Evolutionary conservation across 2,113 vertebrate species (phyloP).

Genomic region (Hassar affinis): DNA sequence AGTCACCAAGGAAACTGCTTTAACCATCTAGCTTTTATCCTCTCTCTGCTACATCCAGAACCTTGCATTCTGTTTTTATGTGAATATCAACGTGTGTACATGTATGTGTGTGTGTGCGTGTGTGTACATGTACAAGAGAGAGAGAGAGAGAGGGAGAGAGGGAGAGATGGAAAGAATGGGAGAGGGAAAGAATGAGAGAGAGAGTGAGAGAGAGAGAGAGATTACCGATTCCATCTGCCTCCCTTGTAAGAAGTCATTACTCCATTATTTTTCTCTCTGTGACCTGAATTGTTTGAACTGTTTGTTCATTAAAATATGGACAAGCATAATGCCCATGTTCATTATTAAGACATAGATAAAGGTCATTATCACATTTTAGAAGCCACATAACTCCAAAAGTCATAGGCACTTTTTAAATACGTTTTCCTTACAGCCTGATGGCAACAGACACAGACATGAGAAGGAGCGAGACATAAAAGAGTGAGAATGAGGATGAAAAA

Average conservation of each 20-base stretch:
- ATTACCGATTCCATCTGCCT: background rate
- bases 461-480: background rate
- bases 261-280: background rate
- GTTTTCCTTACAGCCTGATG: background rate
- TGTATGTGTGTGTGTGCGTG: background rate
- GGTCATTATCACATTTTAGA: background rate
- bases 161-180: no score
- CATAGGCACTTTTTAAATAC: background rate
- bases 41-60: background rate
- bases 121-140: background rate
- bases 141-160: background rate
- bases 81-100: slow-evolving; percentile 6
- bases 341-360: slow-evolving; percentile 11
- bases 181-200: no score
- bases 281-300: background rate
- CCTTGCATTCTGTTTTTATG: slow-evolving; percentile 26
- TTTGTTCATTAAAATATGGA: background rate
- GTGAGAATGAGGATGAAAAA: slow-evolving; percentile 4
- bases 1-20: slow-evolving; percentile 34
- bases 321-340: background rate
- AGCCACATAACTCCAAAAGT: background rate
- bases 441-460: background rate
- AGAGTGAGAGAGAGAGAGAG: background rate
- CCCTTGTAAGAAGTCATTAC: background rate
- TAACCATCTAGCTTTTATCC: slow-evolving; percentile 34